Evolutionary conservation across 2,888 invertebrate genomes (phyloP).

Genomic region (Lithophane socia): DNA sequence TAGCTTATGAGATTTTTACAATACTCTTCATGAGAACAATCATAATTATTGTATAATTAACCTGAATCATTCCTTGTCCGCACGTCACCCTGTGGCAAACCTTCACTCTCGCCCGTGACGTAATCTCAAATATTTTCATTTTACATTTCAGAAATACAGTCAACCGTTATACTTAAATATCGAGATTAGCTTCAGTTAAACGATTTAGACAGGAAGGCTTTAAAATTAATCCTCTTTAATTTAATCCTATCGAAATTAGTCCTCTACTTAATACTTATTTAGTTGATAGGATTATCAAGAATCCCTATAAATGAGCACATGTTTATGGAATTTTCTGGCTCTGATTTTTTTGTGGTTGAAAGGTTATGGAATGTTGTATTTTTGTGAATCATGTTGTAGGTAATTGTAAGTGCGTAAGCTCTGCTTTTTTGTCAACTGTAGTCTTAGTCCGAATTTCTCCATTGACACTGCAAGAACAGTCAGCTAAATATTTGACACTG

Average conservation of each 20-base stretch:
- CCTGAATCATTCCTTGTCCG: neutral
- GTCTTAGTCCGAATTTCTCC: too few species aligned
- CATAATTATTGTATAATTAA: neutral
- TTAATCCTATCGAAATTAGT: slow-evolving; percentile 32
- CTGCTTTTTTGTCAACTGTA: neutral
- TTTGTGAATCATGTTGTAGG: neutral
- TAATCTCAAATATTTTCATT: slow-evolving; percentile 11
- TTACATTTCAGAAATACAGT: neutral
- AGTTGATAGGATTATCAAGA: slow-evolving; percentile 34
- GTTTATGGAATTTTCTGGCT: neutral
- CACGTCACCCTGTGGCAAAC: neutral
- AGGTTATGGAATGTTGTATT: neutral
- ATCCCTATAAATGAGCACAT: slow-evolving; percentile 17
- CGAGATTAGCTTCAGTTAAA: slow-evolving; percentile 17
- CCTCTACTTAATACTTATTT: slow-evolving; percentile 12
- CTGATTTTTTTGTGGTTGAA: neutral
- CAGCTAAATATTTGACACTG: too few species aligned
- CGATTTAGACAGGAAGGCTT: slow-evolving; percentile 32
- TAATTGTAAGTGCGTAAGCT: neutral
- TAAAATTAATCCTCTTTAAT: slow-evolving; percentile 46
- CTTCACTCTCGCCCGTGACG: too few species aligned
- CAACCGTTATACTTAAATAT: slow-evolving; percentile 10
- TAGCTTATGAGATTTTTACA: too few species aligned
- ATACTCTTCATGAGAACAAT: neutral
- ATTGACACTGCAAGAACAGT: too few species aligned